Evolutionary conservation across 2,797 vertebrate species (phyloP), one percentile per base, ranked within the genome.

Genomic region (Sebastes kiyomatsui): DNA sequence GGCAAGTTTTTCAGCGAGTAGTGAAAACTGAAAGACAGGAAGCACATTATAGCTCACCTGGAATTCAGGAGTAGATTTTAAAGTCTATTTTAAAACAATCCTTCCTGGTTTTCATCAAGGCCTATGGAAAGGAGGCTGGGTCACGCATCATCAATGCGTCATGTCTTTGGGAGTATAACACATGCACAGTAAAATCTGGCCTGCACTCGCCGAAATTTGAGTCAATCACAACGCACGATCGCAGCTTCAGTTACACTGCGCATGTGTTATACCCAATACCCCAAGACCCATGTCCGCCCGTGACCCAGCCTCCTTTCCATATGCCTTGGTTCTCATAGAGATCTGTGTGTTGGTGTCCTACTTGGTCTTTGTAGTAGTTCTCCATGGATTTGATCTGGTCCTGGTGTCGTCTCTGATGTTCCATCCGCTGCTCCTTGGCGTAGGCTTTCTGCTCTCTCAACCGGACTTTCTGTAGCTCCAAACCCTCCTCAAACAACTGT

Each of bases 301-400:
- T 38, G 35, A 38, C 35, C 35, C 35, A 6, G 35, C 35, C 35
- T 38, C 35, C 5, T 38, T 14, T 38, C 35, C 35, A 38, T 38
- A 38, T 0, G 35, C 35, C 12, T 38, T 38, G 35, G 35, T 38
- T 38, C 35, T 38, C 35, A 38, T 38, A 38, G 0, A 38, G 35
- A 0, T 22, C 28, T 35, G 55, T 38, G 12, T 66, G 42, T 4
- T 16, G 38, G 27, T 5, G 13, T 54, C 82, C 42, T 90, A 99
- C 98, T 96, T 99, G 97, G 89, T 98, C 97, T 93, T 95, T 98
- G 87, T 99, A 99, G 86, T 98, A 99, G 94, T 98, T 99, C 92
- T 99, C 98, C 97, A 99, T 95, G 1, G 98, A 97, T 72, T 97
- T 92, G 72, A 99, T 87, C 84, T 98, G 96, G 7, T 95, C 94